Evolutionary conservation across 2,888 invertebrate species (phyloP).

Genomic region (Torymus texanus): DNA sequence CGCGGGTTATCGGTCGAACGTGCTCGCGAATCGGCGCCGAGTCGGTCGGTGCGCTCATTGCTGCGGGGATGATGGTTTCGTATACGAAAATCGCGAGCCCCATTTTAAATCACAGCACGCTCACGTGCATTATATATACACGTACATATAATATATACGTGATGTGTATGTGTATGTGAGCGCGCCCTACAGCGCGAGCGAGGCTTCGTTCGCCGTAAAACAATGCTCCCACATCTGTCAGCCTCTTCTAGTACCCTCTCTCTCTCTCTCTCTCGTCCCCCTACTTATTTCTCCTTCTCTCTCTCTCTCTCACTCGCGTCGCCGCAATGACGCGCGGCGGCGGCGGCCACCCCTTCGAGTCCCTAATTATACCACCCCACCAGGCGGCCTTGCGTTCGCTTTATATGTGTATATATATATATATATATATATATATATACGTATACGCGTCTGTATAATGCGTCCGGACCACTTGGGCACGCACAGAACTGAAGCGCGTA

Average conservation of each 20-base stretch:
- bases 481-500: conserved; percentile 68
- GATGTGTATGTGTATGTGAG: neutral
- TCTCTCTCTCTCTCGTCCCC: conserved; percentile 55
- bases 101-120: conserved; percentile 74
- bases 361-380: conserved; percentile 74
- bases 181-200: conserved; percentile 60
- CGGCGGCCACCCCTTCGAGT: conserved; percentile 70
- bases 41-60: conserved; percentile 60
- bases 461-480: conserved; percentile 74
- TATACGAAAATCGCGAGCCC: conserved; percentile 69
- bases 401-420: conserved; percentile 48
- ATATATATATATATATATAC: conserved; percentile 57
- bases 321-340: conserved; percentile 50
- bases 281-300: conserved; percentile 50
- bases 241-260: conserved; percentile 70
- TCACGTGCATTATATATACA: conserved; percentile 34
- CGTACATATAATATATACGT: too few species aligned
- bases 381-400: conserved; percentile 55
- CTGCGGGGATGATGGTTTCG: conserved; percentile 59
- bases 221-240: conserved; percentile 76
- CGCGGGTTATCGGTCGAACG: conserved; percentile 57
- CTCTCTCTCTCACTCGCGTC: conserved; percentile 27
- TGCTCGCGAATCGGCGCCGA: conserved; percentile 58
- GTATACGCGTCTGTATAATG: conserved; percentile 74
- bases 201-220: conserved; percentile 66